phyloP scores from a whole-genome alignment of 2,888 invertebrate species.

The Psococerastis gibbosa region DNA sequence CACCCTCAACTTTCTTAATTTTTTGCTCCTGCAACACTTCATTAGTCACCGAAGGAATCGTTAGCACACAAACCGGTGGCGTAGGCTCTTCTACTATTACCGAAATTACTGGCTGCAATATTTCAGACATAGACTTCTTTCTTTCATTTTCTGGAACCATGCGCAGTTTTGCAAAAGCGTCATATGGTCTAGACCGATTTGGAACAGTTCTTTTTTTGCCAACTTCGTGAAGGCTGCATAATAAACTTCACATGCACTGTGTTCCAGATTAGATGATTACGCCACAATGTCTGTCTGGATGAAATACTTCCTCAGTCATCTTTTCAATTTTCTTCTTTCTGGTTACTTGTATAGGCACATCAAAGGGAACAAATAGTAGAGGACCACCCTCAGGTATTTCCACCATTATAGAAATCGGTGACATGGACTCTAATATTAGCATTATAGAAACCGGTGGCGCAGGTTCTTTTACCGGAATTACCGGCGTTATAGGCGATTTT shows the following conservation, averaged over 20 bases:
- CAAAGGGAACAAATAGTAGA: constrained; percentile 18
- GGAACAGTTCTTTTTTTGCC: constrained; percentile 1
- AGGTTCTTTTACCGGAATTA: no score
- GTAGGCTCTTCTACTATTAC: no score
- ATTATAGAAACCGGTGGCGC: no score
- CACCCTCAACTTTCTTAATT: neutral
- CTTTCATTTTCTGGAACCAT: neutral
- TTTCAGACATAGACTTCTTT: neutral
- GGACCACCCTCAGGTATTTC: constrained; percentile 17
- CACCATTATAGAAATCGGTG: constrained; percentile 24
- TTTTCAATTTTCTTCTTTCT: constrained; percentile 27
- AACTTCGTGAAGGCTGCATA: constrained; percentile 38
- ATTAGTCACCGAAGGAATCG: neutral
- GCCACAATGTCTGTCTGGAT: constrained; percentile 67
- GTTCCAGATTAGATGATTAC: constrained; percentile 46
- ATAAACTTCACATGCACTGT: constrained; percentile 61
- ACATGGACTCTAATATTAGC: constrained; percentile 13
- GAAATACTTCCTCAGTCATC: constrained; percentile 35
- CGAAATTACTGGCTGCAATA: neutral
- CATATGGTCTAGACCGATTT: constrained; percentile 2
- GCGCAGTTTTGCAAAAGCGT: neutral
- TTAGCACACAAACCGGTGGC: neutral
- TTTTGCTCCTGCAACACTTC: neutral
- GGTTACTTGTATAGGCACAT: constrained; percentile 11
- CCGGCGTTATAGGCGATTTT: neutral